Percentiles rank a stretch among this genome's conserved stretches.
Conservation (phyloP, 2,113 vertebrate genomes). For the Amia ocellicauda region DNA sequence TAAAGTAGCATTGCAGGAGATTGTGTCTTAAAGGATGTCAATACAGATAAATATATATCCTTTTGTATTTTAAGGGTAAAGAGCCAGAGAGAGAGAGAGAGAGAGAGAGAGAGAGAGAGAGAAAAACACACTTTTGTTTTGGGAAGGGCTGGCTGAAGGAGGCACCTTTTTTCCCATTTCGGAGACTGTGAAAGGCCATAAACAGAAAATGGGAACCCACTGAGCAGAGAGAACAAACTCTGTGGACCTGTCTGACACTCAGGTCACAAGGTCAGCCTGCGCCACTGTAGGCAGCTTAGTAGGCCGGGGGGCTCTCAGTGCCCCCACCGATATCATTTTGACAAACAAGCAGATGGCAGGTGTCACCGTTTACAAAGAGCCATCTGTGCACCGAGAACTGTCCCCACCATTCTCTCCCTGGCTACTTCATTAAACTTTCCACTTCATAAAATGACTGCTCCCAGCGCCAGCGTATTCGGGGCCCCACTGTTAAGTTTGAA, state of each 20-base stretch:
- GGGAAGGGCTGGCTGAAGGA: constrained; percentile 51
- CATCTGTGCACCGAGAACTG: constrained; percentile 88
- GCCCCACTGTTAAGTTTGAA: too few relatives aligned
- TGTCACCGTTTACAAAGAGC: constrained; percentile 96
- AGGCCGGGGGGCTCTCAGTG: constrained; percentile 72
- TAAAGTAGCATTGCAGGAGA: too few relatives aligned
- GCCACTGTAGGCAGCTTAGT: constrained; percentile 69
- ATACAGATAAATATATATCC: too few relatives aligned
- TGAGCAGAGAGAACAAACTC: constrained; percentile 68
- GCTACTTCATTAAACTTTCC: constrained; percentile 78
- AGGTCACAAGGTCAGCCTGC: constrained; percentile 71
- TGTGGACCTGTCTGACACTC: constrained; percentile 70
- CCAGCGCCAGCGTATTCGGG: too few relatives aligned
- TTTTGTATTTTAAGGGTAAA: background rate
- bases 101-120: background rate
- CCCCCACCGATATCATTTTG: constrained; percentile 63
- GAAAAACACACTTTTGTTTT: constrained; percentile 20
- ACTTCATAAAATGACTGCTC: constrained; percentile 61
- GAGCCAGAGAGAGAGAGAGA: background rate
- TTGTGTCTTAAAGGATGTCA: too few relatives aligned
- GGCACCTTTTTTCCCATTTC: constrained; percentile 13
- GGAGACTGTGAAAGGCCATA: constrained; percentile 38
- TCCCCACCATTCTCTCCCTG: constrained; percentile 72
- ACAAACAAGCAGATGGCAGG: constrained; percentile 96
- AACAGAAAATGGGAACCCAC: constrained; percentile 50